Percentiles rank a stretch among this genome's conserved stretches.
Conservation (phyloP, 2,797 vertebrate species). For the Smutsia gigantea region DNA sequence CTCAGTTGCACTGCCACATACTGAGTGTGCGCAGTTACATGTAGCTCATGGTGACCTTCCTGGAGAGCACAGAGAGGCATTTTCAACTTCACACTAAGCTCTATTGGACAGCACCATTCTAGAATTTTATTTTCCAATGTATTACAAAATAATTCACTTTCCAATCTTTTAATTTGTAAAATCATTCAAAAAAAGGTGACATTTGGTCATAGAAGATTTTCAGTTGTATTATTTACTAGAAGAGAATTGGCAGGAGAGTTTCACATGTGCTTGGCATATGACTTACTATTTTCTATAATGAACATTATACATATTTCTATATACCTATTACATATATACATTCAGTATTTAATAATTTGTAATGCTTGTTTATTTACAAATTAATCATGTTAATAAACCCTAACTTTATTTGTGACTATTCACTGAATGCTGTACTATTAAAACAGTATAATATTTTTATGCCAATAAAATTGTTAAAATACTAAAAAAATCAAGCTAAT, state of each 20-base stretch:
- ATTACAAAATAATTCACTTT: neutral
- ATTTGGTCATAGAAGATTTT: constrained; percentile 23
- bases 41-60: too few species aligned
- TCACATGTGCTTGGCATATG: neutral
- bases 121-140: neutral
- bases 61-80: neutral
- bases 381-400: constrained; percentile 34
- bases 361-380: constrained; percentile 4
- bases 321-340: neutral
- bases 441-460: constrained; percentile 26
- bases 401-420: constrained; percentile 14
- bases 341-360: constrained; percentile 17
- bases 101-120: neutral
- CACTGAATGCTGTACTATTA: constrained; percentile 11
- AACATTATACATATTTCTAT: neutral
- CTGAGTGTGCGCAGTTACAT: neutral
- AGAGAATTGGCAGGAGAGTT: constrained; percentile 7
- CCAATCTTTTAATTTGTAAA: neutral
- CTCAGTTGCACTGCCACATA: neutral
- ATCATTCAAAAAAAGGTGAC: constrained; percentile 14
- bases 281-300: constrained; percentile 31
- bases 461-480: constrained; percentile 47
- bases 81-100: neutral
- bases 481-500: constrained; percentile 61
- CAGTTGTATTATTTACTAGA: constrained; percentile 1